Base-by-base conservation (phyloP, 1,140 invertebrate species). In the Caenorhabditis latens region DNA sequence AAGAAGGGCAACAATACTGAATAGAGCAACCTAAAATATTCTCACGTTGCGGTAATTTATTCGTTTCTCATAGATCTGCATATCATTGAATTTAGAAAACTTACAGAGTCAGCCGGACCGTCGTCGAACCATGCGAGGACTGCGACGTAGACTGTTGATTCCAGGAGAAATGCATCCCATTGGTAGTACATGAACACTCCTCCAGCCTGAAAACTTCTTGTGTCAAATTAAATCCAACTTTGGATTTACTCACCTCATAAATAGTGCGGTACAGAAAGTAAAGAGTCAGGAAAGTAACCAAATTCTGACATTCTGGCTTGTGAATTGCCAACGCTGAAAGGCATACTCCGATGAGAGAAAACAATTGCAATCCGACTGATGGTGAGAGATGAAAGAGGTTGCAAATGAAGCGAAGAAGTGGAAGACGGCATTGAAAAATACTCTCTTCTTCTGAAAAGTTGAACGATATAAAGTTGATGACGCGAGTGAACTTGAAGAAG, bases 1-100 rank as follows among this genome's bases (percentile, higher is more conserved):
- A 2, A 96, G 93, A 19, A 96, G 93, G 96, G 96, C 96, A 83
- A 94, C 94, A 1, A 96, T 94, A 11, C 95, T 92, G 95, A 95
- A 96, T 89, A 96, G 94, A 7, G 94, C 94, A 13, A 84, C 21
- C 83, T 84, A 8, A 9, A 61, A 24, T 13, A 16, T 53, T 4
- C 11, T 21, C 16, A 58, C 9, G 9, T 58, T 58, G 14, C n/a
- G 14, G 6, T 58, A 58, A 19, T 58, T 14, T 19, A 16, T 19
- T 58, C 2, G 6, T 58, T n/a, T 53, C 50, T 53, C 9, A 13
- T 53, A 13, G 50, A 53, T 13, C 8, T n/a, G n/a, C 16, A 58
- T n/a, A n/a, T 4, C 11, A 58, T 58, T 6, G 5, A 4, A n/a
- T 11, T 50, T n/a, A n/a, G 24, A 0, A 19, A n/a, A 84, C 55